Percentiles rank a stretch among this genome's conserved stretches.
Evolutionary conservation across 1,140 invertebrate species (phyloP).

Genomic region (Doryteuthis pealeii): DNA sequence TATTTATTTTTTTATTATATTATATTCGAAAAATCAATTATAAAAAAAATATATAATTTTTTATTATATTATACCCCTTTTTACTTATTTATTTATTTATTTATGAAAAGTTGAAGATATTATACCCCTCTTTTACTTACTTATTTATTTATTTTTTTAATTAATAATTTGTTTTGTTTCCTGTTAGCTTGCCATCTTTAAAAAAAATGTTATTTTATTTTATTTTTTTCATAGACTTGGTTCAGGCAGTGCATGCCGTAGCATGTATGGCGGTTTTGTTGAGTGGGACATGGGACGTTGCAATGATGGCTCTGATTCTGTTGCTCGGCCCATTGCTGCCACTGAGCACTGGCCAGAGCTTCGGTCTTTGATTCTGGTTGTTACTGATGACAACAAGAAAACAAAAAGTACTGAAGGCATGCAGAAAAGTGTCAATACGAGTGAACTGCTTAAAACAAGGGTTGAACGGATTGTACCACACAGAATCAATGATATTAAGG

Average conservation of each 20-base stretch:
- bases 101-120: too few species aligned
- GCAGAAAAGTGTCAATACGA: slow-evolving; percentile 80
- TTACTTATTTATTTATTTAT: too few species aligned
- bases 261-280: slow-evolving; percentile 91
- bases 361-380: slow-evolving; percentile 85
- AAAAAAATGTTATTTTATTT: too few species aligned
- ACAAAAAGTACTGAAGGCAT: slow-evolving; percentile 90
- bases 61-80: too few species aligned
- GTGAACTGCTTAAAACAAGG: slow-evolving; percentile 78
- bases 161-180: too few species aligned
- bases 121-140: too few species aligned
- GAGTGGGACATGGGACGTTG: slow-evolving; percentile 79
- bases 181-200: too few species aligned
- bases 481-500: slow-evolving; percentile 70
- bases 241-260: slow-evolving; percentile 95
- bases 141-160: too few species aligned
- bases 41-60: too few species aligned
- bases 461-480: slow-evolving; percentile 71
- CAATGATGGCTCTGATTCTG: slow-evolving; percentile 74
- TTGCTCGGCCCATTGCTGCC: slow-evolving; percentile 72
- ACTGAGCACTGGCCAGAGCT: slow-evolving; percentile 87
- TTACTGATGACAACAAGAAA: slow-evolving; percentile 83
- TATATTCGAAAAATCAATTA: too few species aligned
- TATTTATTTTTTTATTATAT: too few species aligned
- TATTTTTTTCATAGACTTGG: slow-evolving; percentile 65